phyloP scores from a whole-genome alignment of 2,888 invertebrate genomes.

The Chaetogeoica ovagalla region DNA sequence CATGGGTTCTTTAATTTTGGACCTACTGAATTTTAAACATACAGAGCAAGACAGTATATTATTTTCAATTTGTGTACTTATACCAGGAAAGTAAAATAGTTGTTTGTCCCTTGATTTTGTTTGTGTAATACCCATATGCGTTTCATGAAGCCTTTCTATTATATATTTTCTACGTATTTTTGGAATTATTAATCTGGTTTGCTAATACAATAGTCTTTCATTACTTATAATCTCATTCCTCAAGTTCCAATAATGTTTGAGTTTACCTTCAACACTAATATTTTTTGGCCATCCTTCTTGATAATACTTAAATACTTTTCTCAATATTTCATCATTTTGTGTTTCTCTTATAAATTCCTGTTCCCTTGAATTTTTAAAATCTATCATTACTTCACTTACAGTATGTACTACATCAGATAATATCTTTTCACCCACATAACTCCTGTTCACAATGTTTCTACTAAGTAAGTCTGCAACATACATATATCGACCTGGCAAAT shows the following conservation, averaged over 20 bases:
- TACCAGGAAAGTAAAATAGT: background rate
- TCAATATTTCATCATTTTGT: background rate
- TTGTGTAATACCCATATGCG: no score
- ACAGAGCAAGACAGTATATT: background rate
- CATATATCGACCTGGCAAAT: conserved; percentile 10
- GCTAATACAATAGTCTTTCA: no score
- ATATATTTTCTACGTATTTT: no score
- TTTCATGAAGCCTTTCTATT: no score
- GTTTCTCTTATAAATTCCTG: background rate
- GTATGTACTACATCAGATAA: background rate
- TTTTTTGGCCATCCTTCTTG: background rate
- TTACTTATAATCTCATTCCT: no score
- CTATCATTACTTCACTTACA: background rate
- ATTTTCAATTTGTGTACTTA: background rate
- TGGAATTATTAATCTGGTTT: no score
- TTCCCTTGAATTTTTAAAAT: background rate
- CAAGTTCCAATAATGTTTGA: background rate
- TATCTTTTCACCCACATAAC: background rate
- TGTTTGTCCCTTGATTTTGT: no score
- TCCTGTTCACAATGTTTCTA: background rate
- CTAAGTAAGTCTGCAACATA: conserved; percentile 4
- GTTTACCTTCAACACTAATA: background rate
- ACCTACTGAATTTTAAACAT: background rate
- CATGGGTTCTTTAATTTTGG: background rate
- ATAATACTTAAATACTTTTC: background rate